A percentile compares a stretch with the other conserved stretches of the same genome.
Evolutionary conservation across 1,140 invertebrate genomes (phyloP).

Genomic region (Leptinotarsa lineolata): DNA sequence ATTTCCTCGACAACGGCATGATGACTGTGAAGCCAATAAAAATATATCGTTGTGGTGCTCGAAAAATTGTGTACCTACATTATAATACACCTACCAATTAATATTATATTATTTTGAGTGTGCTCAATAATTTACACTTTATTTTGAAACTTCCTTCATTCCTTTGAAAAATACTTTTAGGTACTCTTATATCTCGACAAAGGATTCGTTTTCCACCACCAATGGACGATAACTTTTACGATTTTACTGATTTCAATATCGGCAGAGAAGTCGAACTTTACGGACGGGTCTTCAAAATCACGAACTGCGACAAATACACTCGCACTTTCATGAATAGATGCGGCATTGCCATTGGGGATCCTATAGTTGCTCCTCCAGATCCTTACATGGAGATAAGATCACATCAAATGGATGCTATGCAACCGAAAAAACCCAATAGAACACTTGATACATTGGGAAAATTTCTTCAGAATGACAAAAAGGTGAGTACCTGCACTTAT

Average conservation of each 20-base stretch:
- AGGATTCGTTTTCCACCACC: constrained; percentile 72
- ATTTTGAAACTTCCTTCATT: no score
- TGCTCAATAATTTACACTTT: no score
- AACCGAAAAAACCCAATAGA: constrained; percentile 62
- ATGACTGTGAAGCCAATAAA: no score
- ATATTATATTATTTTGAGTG: no score
- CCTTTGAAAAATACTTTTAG: constrained; percentile 16
- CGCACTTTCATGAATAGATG: constrained; percentile 79
- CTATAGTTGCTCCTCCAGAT: constrained; percentile 65
- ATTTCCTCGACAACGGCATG: no score
- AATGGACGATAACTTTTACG: constrained; percentile 72
- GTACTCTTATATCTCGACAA: constrained; percentile 75
- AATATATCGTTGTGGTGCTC: no score
- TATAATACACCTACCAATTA: no score
- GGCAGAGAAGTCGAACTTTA: constrained; percentile 76
- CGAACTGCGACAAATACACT: constrained; percentile 85
- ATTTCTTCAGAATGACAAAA: constrained; percentile 76
- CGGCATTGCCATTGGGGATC: constrained; percentile 80
- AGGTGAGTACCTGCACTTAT: constrained; percentile 58
- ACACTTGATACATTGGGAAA: constrained; percentile 64
- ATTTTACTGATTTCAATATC: constrained; percentile 76
- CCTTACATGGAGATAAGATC: constrained; percentile 59
- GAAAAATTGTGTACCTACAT: no score
- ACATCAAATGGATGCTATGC: constrained; percentile 42
- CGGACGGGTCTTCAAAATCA: constrained; percentile 78